Base-by-base conservation (phyloP, 2,113 vertebrate genomes). In the Leuciscus idus region DNA sequence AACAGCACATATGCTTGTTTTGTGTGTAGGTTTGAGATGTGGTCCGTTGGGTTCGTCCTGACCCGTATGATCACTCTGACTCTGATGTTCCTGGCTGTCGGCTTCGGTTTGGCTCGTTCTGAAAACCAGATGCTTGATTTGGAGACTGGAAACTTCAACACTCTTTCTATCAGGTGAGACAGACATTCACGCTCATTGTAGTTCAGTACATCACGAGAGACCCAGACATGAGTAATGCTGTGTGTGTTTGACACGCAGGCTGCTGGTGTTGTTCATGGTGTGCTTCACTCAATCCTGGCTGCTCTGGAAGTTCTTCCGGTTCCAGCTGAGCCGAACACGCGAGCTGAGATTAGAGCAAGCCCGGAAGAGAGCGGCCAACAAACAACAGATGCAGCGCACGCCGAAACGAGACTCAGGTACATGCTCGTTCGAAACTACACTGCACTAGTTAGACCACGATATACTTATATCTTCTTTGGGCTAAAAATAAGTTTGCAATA, bases 291-390 rank as follows among this genome's bases (percentile, higher is more conserved):
- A 99, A 93, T 97, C 97, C 66, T 99, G 97, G 95, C 95, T 98
- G 83, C 98, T 99, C 92, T 99, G 98, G 97, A 96, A 96, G 92
- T 99, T 99, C 92, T 98, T 99, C 93, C 96, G 97, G 90, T 98
- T 98, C 92, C 98, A 99, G 95, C 94, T 99, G 92, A 96, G 97
- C 48, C 96, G 97, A 89, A 98, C 97, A 95, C 95, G 98, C 30
- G 97, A 99, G 68, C 96, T 96, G 92, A 94, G 97, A 94, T 94
- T 95, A 0, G 96, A 98, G 90, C 98, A 98, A 94, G 97, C 95
- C 11, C 95, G 95, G 85, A 97, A 96, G 90, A 95, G 95, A 93
- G 79, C 91, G 0, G 62, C 91, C 48, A 86, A 95, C 74, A 96
- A 95, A 88, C 96, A 95, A 88, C 96, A 96, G 83, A 92, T 94